Evolutionary conservation across 2,797 vertebrate genomes (phyloP).

Genomic region (Oreochromis mossambicus): DNA sequence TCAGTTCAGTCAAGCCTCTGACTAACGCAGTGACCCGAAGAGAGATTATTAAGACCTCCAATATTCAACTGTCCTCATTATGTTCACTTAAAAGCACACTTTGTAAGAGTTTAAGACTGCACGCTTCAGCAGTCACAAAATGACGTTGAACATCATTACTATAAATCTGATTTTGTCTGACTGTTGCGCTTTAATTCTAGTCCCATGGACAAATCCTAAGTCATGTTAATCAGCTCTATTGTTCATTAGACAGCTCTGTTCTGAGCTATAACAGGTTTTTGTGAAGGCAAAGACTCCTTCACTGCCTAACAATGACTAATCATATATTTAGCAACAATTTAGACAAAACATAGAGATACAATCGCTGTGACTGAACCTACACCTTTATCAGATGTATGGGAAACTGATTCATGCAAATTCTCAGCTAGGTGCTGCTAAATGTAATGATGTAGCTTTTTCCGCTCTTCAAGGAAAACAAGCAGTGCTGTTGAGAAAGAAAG

Average conservation of each 20-base stretch:
- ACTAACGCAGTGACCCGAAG: neutral
- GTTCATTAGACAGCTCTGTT: neutral
- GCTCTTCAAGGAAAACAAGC: neutral
- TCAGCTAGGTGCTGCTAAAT: neutral
- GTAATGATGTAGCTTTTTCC: neutral
- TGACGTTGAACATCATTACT: neutral
- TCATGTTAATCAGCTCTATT: neutral
- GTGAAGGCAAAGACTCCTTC: neutral
- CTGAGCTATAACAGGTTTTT: rapidly evolving
- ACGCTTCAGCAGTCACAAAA: rapidly evolving
- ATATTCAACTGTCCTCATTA: neutral
- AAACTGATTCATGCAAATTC: neutral
- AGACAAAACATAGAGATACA: neutral
- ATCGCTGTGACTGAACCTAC: neutral
- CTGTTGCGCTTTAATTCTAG: neutral
- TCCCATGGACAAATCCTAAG: neutral
- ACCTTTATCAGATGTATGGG: rapidly evolving
- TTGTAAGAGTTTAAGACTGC: neutral
- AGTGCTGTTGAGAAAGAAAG: neutral
- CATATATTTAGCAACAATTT: neutral
- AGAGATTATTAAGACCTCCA: neutral
- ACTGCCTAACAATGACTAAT: neutral
- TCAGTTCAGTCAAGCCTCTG: neutral
- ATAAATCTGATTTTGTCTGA: neutral
- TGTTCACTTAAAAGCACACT: neutral